phyloP scores from a whole-genome alignment of 2,113 vertebrate species.

The Casuarius casuarius region DNA sequence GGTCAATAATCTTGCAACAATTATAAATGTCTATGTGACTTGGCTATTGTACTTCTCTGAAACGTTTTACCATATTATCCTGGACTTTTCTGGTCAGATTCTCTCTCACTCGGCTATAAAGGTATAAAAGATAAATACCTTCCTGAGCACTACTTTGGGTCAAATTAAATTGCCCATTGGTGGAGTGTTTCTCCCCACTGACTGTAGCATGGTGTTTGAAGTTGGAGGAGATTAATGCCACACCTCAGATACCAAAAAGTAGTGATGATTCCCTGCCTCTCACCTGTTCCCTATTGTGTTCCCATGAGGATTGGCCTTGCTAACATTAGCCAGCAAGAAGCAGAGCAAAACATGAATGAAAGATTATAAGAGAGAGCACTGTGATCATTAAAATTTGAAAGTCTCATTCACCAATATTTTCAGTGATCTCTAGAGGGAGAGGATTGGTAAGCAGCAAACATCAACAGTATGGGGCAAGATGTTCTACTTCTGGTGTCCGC shows the following conservation, averaged over 20 bases:
- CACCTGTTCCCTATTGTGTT: neutral
- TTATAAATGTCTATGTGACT: neutral
- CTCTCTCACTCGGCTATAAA: neutral
- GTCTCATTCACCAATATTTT: neutral
- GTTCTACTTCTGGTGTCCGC: neutral
- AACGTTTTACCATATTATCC: neutral
- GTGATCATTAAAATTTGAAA: neutral
- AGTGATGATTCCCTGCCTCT: neutral
- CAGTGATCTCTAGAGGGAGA: neutral
- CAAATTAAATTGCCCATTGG: neutral
- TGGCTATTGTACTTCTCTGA: neutral
- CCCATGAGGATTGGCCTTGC: neutral
- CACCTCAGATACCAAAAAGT: neutral
- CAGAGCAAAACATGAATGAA: neutral
- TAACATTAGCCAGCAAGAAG: neutral
- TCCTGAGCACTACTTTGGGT: neutral
- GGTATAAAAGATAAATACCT: neutral
- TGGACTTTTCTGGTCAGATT: neutral
- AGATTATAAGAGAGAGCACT: neutral
- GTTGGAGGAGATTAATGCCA: neutral
- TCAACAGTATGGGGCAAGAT: neutral
- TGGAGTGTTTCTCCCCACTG: neutral
- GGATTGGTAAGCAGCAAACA: neutral
- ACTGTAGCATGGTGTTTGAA: neutral
- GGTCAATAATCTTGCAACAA: neutral